Evolutionary conservation across 2,113 vertebrate species (phyloP), one percentile per base, ranked within the genome.

Genomic region (Zosterops lateralis): DNA sequence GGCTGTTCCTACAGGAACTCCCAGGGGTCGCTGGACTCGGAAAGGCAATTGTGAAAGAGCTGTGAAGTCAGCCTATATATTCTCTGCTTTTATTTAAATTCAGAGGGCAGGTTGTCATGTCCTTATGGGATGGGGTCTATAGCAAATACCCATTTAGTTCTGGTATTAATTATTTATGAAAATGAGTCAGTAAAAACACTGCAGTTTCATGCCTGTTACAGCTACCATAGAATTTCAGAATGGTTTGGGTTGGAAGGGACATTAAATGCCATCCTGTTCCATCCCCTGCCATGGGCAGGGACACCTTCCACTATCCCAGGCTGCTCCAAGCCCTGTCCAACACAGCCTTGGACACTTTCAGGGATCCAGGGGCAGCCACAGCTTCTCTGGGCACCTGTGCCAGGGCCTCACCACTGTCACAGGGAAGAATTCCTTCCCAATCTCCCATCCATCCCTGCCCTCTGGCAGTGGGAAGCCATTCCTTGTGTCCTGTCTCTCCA

Each of bases 11-110:
- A 7, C 31, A n/a, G 19, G 3, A 67, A 6, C 20, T n/a, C 24
- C 38, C 64, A 15, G 60, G 0, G 17, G 29, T 22, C 0, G 0
- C 19, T 1, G 15, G 4, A 1, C 12, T 58, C 1, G 0, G 47
- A 47, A 62, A 67, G 20, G 38, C 15, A 54, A 32, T 40, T 44
- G 29, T 0, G 0, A 64, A 92, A 70, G 64, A 70, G 42, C 32
- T 15, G 44, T 38, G 56, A 47, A 65, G 19, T 36, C 40, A 44
- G 53, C 14, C 61, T 24, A 3, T 15, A 58, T 64, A 66, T 89
- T 42, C 51, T 8, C 3, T 0, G 7, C 0, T 4, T 64, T 77
- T 64, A 18, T 71, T 56, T 51, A 56, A 66, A 86, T 53, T 36
- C 5, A 13, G 57, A 64, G 31, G 3, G 26, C 64, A 76, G 44